These are phyloP conservation scores for Cecidostiba fungosa DNA, from an alignment of 2,888 invertebrate genomes.

Conservation along the genomic window DNA sequence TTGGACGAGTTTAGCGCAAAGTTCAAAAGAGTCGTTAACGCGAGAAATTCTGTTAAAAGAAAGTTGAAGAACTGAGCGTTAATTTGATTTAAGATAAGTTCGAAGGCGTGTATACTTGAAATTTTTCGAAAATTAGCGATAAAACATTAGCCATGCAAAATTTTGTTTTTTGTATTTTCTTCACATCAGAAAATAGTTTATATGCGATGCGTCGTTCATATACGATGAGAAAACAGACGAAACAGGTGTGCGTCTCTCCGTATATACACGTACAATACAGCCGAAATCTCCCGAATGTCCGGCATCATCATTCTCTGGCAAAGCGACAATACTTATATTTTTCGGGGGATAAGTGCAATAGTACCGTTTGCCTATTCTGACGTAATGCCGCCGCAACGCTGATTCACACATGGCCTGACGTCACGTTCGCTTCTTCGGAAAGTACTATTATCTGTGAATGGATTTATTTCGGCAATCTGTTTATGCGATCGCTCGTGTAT, in stretches of 20 bases:
- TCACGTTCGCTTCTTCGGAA: slow-evolving; percentile 28
- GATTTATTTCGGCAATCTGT: not conserved
- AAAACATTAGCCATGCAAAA: too few species aligned
- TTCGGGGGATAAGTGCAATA: not conserved
- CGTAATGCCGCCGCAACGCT: not conserved
- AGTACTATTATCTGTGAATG: slow-evolving; percentile 31
- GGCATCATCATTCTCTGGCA: too few species aligned
- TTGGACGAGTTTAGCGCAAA: not conserved
- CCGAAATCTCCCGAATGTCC: too few species aligned
- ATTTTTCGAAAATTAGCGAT: not conserved
- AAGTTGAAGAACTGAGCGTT: not conserved
- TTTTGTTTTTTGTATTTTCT: too few species aligned
- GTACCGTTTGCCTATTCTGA: not conserved
- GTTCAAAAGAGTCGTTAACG: not conserved
- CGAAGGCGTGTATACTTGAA: not conserved
- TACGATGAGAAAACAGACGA: too few species aligned
- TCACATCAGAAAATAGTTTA: too few species aligned
- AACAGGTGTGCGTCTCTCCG: too few species aligned
- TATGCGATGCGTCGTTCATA: too few species aligned
- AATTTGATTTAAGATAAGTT: not conserved
- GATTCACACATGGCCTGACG: slow-evolving; percentile 39
- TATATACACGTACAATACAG: too few species aligned
- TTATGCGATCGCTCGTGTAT: slow-evolving; percentile 15
- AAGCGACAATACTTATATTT: not conserved
- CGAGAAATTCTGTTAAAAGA: not conserved